These are phyloP conservation scores for Drosophila setifemur DNA, from an alignment of 1,140 invertebrate genomes.

Conservation along the genomic window DNA sequence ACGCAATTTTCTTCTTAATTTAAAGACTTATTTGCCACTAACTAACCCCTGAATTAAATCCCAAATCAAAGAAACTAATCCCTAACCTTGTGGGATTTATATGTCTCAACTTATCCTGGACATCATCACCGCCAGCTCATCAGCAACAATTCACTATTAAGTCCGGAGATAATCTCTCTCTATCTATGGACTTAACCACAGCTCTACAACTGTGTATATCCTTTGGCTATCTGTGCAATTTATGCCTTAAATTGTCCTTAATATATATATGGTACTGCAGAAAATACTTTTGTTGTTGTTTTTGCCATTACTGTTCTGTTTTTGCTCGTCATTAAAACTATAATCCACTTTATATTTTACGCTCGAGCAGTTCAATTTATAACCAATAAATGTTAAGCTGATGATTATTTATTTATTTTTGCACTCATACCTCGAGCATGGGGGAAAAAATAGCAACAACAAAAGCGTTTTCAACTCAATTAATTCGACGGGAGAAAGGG, in stretches of 20 bases:
- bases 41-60: no score
- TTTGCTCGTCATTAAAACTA: constrained; percentile 66
- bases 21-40: no score
- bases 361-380: constrained; percentile 75
- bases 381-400: constrained; percentile 71
- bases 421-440: neutral
- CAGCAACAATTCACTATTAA: constrained; percentile 20
- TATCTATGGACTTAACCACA: neutral
- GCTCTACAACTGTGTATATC: neutral
- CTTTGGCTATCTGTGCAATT: constrained; percentile 20
- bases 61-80: no score
- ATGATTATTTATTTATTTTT: constrained; percentile 76
- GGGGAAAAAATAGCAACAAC: constrained; percentile 29
- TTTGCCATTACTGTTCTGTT: neutral
- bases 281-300: constrained; percentile 8
- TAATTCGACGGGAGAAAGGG: constrained; percentile 41
- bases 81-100: neutral
- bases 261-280: constrained; percentile 34
- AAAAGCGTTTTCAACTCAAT: constrained; percentile 70
- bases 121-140: constrained; percentile 16
- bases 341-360: constrained; percentile 79
- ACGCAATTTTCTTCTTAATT: no score
- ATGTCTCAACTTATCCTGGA: neutral
- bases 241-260: constrained; percentile 29
- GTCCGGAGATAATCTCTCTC: constrained; percentile 26